Conservation (phyloP, 2,888 invertebrate genomes). For the Protodeltote pygarga region DNA sequence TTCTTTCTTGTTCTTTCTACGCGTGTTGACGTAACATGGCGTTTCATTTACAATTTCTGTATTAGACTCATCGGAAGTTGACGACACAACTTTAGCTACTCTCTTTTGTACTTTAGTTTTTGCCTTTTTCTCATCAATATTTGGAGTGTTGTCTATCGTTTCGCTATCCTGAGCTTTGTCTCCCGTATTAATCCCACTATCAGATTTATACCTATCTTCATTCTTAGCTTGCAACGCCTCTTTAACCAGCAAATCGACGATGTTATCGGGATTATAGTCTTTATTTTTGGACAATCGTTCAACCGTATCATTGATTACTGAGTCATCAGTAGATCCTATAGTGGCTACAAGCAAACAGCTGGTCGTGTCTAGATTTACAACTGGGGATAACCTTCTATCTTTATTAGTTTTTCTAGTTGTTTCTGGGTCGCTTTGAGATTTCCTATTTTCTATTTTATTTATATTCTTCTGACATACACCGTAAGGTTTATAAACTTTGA, state of each 20-base stretch:
- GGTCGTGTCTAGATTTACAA: slow-evolving; percentile 48
- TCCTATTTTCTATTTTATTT: slow-evolving; percentile 26
- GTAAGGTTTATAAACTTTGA: slow-evolving; percentile 49
- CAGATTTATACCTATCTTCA: slow-evolving; percentile 38
- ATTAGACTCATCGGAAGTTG: slow-evolving; percentile 70
- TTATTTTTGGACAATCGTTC: slow-evolving; percentile 61
- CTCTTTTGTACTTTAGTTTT: slow-evolving; percentile 22
- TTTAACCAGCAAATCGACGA: slow-evolving; percentile 65
- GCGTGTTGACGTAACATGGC: slow-evolving; percentile 55
- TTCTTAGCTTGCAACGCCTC: slow-evolving; percentile 61
- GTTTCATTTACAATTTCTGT: slow-evolving; percentile 64
- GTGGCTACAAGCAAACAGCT: slow-evolving; percentile 66
- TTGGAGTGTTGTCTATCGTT: slow-evolving; percentile 57
- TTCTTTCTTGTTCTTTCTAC: slow-evolving; percentile 42
- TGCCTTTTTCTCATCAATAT: slow-evolving; percentile 23
- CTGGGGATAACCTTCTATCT: slow-evolving; percentile 47
- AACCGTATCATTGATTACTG: slow-evolving; percentile 65
- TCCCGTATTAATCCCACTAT: slow-evolving; percentile 55
- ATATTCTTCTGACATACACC: slow-evolving; percentile 52
- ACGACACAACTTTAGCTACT: slow-evolving; percentile 40
- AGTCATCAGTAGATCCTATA: slow-evolving; percentile 61
- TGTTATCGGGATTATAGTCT: slow-evolving; percentile 56
- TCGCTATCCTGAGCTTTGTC: slow-evolving; percentile 52
- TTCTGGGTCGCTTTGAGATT: slow-evolving; percentile 57
- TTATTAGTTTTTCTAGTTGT: slow-evolving; percentile 16